Base-by-base conservation (phyloP, 2,797 vertebrate species). In the Ficedula albicollis region DNA sequence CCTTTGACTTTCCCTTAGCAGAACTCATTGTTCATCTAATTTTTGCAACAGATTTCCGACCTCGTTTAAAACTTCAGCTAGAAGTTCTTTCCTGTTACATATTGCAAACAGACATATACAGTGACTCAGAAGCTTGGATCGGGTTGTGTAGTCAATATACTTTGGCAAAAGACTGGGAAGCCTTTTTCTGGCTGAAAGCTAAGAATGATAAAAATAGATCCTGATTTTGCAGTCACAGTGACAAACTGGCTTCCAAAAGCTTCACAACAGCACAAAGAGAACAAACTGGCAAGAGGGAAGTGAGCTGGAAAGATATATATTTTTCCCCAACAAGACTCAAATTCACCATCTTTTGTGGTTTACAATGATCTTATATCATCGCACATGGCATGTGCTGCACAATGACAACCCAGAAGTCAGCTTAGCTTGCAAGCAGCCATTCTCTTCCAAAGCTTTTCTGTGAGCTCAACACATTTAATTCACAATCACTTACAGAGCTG, bases 191-290 rank as follows among this genome's bases (percentile, higher is more conserved):
- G 78, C 78, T 96, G 90, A 84, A 94, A 93, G 84, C 81, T 96
- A 90, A 93, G 91, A 95, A 96, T 90, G 69, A 95, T 93, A 96
- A 95, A 97, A 97, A 96, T 93, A 96, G 94, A 88, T 93, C 85
- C 52, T 22, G 56, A 91, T 96, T 97, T 97, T 96, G 92, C 78
- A 95, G 84, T 60, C 87, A 39, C 79, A 94, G 82, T 94, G 92
- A 96, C 93, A 96, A 94, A 95, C 74, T n/a, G 10, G 64, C 66
- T 91, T 90, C 96, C 91, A 95, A 96, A 95, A 90, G 69, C 89
- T 94, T 96, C 87, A 64, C 87, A 94, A 38, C 60, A 89, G 84
- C 95, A 92, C 78, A 95, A 97, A 93, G 88, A 52, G 67, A 91
- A 56, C 48, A 90, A 89, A 90, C 80, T 55, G 75, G 88, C 54